These are phyloP conservation scores for Nephrotoma appendiculata DNA, from an alignment of 2,888 invertebrate genomes.

Conservation along the genomic window DNA sequence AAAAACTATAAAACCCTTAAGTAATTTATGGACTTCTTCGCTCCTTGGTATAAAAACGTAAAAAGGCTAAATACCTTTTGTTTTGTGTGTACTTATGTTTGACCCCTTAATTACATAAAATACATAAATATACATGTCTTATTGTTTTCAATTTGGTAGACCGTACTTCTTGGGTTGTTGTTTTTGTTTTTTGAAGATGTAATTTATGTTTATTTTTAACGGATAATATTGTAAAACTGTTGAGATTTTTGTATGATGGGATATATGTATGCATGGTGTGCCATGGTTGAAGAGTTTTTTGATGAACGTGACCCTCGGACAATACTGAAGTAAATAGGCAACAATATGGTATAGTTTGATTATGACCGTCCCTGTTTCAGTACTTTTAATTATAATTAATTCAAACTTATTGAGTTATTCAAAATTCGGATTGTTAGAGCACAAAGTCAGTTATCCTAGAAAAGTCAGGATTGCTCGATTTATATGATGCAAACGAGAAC, in stretches of 20 bases:
- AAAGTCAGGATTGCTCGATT: too few relatives aligned
- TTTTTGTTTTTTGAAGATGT: background rate
- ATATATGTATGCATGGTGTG: background rate
- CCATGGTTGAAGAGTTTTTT: background rate
- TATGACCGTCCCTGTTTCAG: background rate
- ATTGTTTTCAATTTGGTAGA: background rate
- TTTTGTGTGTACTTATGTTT: background rate
- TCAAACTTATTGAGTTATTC: too few relatives aligned
- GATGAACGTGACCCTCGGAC: background rate
- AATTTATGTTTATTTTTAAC: background rate
- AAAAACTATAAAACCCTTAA: background rate
- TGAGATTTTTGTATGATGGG: background rate
- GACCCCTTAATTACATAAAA: background rate
- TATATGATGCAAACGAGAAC: too few relatives aligned
- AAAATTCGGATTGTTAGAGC: too few relatives aligned
- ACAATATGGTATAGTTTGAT: background rate
- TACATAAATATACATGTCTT: background rate
- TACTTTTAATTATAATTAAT: background rate
- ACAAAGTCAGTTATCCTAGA: too few relatives aligned
- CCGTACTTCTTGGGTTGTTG: background rate
- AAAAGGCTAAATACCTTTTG: background rate
- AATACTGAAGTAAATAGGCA: background rate
- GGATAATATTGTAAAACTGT: background rate
- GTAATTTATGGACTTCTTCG: background rate
- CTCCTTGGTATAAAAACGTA: background rate